These are phyloP conservation scores for Trichogramma evanescens DNA, from an alignment of 2,888 invertebrate genomes.

Conservation along the genomic window DNA sequence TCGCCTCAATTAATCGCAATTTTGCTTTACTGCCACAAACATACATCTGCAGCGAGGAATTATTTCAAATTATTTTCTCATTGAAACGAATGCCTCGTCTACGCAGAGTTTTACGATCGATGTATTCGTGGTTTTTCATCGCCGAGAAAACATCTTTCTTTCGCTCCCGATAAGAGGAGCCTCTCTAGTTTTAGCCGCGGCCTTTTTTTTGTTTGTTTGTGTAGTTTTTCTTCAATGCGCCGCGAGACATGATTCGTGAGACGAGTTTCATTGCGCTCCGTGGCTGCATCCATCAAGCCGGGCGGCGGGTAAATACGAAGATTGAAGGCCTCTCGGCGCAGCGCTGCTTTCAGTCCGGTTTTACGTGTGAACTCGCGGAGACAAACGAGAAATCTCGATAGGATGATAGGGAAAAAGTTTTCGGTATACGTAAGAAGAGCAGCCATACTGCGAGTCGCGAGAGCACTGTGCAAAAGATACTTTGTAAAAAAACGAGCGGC, in stretches of 20 bases:
- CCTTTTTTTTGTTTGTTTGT: too few relatives aligned
- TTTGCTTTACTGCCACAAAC: too few relatives aligned
- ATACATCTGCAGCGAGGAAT: too few relatives aligned
- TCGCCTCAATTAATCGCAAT: too few relatives aligned
- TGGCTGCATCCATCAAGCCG: constrained; percentile 16
- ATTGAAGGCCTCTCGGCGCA: neutral
- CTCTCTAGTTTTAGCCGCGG: too few relatives aligned
- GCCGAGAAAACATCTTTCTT: too few relatives aligned
- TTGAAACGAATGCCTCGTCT: too few relatives aligned
- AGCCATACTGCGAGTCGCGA: neutral
- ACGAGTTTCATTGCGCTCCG: constrained; percentile 13
- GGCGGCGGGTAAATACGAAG: neutral
- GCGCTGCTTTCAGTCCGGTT: neutral
- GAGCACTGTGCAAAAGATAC: constrained; percentile 5
- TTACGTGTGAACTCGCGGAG: neutral
- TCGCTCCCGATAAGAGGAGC: too few relatives aligned
- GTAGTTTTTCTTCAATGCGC: neutral
- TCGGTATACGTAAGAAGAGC: neutral
- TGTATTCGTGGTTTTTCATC: too few relatives aligned
- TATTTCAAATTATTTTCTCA: too few relatives aligned
- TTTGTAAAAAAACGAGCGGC: constrained; percentile 12
- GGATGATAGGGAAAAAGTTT: constrained; percentile 14
- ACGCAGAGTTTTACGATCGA: too few relatives aligned
- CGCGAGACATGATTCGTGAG: constrained; percentile 15
- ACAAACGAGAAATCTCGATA: constrained; percentile 21